These are phyloP conservation scores for Deroptyus accipitrinus DNA, from an alignment of 2,113 vertebrate genomes.

Conservation along the genomic window DNA sequence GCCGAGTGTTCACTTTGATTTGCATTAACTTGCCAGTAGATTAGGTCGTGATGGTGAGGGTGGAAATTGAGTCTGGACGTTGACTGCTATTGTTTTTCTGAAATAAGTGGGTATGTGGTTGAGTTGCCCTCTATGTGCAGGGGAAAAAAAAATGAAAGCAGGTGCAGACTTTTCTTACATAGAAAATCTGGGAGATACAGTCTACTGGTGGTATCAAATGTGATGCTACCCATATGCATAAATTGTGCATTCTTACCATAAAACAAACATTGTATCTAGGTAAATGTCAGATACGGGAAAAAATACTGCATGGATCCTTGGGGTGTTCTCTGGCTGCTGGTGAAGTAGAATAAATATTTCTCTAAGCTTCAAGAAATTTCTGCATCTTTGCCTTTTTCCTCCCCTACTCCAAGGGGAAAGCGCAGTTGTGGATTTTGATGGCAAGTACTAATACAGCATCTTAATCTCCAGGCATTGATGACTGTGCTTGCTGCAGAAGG, in stretches of 20 bases:
- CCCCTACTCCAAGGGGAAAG: not conserved
- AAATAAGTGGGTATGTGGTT: not conserved
- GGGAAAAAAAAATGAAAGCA: not conserved
- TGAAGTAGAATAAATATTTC: slow-evolving; percentile 14
- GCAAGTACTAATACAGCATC: not conserved
- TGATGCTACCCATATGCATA: slow-evolving; percentile 21
- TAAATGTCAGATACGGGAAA: not conserved
- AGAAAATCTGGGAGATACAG: not conserved
- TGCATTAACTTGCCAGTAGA: slow-evolving; percentile 75
- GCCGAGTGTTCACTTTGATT: slow-evolving; percentile 73
- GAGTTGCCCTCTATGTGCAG: not conserved
- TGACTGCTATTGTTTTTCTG: slow-evolving; percentile 38
- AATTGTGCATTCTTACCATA: slow-evolving; percentile 21
- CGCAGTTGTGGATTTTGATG: not conserved
- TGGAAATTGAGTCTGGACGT: slow-evolving; percentile 64
- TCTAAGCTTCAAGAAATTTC: not conserved
- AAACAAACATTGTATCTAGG: slow-evolving; percentile 46
- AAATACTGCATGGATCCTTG: slow-evolving; percentile 2
- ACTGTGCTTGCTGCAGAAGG: not conserved
- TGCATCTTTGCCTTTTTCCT: not conserved
- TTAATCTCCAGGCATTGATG: not conserved
- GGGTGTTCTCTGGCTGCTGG: not conserved
- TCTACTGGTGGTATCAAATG: not conserved
- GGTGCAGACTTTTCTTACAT: not conserved
- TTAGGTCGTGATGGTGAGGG: slow-evolving; percentile 62